phyloP scores from a whole-genome alignment of 2,888 invertebrate genomes.

The Scotopteryx bipunctaria region DNA sequence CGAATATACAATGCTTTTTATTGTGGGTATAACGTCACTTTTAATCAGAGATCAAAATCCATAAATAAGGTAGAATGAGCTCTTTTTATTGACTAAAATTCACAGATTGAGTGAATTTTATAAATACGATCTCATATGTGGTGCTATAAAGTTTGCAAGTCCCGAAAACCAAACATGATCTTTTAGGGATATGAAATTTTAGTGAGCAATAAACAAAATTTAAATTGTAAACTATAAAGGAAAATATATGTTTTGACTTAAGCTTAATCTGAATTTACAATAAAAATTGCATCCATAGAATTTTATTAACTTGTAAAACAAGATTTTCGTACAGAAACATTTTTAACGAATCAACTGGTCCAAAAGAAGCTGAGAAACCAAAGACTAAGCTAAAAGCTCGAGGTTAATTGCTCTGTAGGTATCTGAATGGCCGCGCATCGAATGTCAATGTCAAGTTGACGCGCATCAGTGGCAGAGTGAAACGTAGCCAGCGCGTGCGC shows the following conservation, averaged over 20 bases:
- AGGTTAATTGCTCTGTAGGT: conserved; percentile 40
- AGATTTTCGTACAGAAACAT: conserved; percentile 1
- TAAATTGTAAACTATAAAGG: conserved; percentile 9
- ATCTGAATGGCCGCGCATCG: conserved; percentile 40
- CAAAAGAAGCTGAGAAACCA: too few species aligned
- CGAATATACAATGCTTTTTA: not conserved
- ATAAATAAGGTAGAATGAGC: conserved; percentile 31
- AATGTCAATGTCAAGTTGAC: conserved; percentile 52
- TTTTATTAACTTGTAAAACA: not conserved
- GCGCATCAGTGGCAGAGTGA: conserved; percentile 56
- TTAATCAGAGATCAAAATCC: conserved; percentile 5
- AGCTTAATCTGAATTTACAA: conserved; percentile 27
- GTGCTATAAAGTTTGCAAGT: conserved; percentile 17
- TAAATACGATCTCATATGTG: conserved; percentile 25
- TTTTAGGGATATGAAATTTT: conserved; percentile 17
- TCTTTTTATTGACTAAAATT: conserved; percentile 32
- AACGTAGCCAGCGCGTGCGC: conserved; percentile 51
- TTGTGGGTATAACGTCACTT: not conserved
- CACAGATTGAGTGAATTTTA: conserved; percentile 26
- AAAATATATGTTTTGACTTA: conserved; percentile 15
- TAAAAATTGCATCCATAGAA: too few species aligned
- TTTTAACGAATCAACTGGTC: too few species aligned
- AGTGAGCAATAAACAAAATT: conserved; percentile 21
- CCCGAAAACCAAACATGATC: conserved; percentile 20
- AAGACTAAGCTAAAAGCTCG: conserved; percentile 2